Base-by-base conservation (phyloP, 2,797 vertebrate species). In the Silurus aristotelis region DNA sequence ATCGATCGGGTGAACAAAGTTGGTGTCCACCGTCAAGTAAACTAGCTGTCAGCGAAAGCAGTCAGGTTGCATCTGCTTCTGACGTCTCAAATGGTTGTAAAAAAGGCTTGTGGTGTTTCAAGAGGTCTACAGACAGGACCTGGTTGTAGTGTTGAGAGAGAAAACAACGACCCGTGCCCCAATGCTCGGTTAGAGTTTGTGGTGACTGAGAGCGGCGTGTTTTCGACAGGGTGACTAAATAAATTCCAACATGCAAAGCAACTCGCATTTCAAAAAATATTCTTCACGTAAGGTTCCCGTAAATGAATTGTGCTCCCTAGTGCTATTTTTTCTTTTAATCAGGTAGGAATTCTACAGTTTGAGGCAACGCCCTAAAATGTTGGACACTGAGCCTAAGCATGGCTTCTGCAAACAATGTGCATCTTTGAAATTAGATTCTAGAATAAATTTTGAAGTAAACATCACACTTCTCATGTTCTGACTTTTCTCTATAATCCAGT, bases 11-110 rank as follows among this genome's bases (percentile, higher is more conserved):
- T 52, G 8, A 7, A 52, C 8, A 52, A 52, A 10, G 48, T 52
- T 52, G 10, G 38, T 38, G 20, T 46, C 1, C 55, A 13, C 20
- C 20, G 6, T 46, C 2, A 67, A 67, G 48, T 14, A 63, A 80
- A 19, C 43, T 27, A 19, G 46, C 63, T 20, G 78, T 81, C 63
- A 22, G n/a, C 12, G 46, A 68, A 81, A 67, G 63, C 63, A 20
- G 79, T 55, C 5, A 0, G 9, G 79, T 14, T 64, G 25, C 9
- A 2, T 67, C 79, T 67, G 79, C 63, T 81, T 48, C n/a, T 52
- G 79, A 81, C 79, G 20, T 68, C 78, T 80, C 22, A 22, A 81
- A 64, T 31, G 79, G 46, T 56, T 81, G 66, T 13, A 22, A 55
- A 10, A 67, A 67, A 66, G 46, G 56, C 4, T 64, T 15, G 10